Percentiles rank a stretch among this genome's conserved stretches.
Conservation (phyloP, 92 coral and sea anemone genomes). For the Bergia puertoricense region DNA sequence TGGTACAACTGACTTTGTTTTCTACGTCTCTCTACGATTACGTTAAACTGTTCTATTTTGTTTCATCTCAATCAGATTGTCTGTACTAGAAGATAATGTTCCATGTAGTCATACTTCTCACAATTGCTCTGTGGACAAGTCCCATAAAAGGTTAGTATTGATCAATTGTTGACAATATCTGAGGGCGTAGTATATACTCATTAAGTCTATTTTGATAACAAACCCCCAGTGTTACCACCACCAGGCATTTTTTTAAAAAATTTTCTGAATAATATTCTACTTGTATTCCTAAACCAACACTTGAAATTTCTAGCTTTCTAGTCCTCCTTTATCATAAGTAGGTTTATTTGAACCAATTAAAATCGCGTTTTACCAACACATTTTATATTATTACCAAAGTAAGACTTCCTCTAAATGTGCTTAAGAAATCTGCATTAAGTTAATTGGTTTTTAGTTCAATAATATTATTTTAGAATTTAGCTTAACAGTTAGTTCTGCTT, state of each 20-base stretch:
- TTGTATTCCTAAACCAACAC: too few relatives aligned
- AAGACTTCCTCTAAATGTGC: neutral
- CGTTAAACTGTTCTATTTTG: neutral
- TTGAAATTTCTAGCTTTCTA: neutral
- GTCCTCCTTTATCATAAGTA: neutral
- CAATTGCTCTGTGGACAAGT: constrained; percentile 4
- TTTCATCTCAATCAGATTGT: neutral
- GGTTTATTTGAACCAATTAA: neutral
- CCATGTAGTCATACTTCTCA: constrained; percentile 30
- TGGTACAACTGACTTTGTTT: neutral
- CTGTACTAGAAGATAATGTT: constrained; percentile 18
- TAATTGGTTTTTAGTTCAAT: too few relatives aligned
- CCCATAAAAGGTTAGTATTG: constrained; percentile 12
- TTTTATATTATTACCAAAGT: neutral
- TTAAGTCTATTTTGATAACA: neutral
- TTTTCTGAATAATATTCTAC: too few relatives aligned
- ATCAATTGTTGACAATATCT: neutral
- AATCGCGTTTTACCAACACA: too few relatives aligned
- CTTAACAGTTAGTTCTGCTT: too few relatives aligned
- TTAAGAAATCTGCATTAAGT: too few relatives aligned
- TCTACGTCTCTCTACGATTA: neutral
- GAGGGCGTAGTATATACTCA: neutral
- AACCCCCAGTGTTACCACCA: neutral
- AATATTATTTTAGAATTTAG: too few relatives aligned
- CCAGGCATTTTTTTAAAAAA: neutral